Base-by-base conservation (phyloP, 2,797 vertebrate species). In the Atherinosoma microstoma region DNA sequence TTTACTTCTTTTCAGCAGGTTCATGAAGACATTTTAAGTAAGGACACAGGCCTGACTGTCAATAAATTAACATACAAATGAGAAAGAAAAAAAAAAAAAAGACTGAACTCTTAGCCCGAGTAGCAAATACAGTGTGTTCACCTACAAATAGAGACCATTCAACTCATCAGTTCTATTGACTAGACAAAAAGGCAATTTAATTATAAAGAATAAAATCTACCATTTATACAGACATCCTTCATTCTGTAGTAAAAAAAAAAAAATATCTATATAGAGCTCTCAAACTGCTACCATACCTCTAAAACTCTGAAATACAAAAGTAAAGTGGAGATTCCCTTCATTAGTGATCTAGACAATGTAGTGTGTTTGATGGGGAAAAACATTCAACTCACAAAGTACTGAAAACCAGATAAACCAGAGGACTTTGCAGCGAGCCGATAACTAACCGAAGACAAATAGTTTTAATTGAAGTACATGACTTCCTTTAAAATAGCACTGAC, bases 11-110 rank as follows among this genome's bases (percentile, higher is more conserved):
- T 71, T 74, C 27, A 73, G 75, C 32, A 8, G 53, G 68, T 71
- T 89, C 57, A 63, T 60, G 38, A 63, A 66, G 67, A 60, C 53
- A 62, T 77, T 88, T 85, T 16, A 81, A 79, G 90, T 66, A 63
- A 65, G 57, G 67, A 71, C 67, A 80, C 38, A 36, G 64, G 64
- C 36, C 40, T 78, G 63, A 69, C 62, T 86, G 88, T 82, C 79
- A 92, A 90, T 92, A 94, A 92, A 89, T 91, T 85, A 92, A 89
- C 84, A 85, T 77, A 71, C 73, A 83, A 84, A 69, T 11, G 24
- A 67, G 63, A 64, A 57, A 69, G 51, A n/a, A 18, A 59, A 0
- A 16, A 16, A 42, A 38, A 38, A 12, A 42, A 13, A 13, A 38
- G 36, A 38, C 36, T 38, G 4, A 64, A 42, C 49, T 76, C 67